Base-by-base conservation (phyloP, 92 coral and sea anemone genomes). In the Phenganax subtilis region DNA sequence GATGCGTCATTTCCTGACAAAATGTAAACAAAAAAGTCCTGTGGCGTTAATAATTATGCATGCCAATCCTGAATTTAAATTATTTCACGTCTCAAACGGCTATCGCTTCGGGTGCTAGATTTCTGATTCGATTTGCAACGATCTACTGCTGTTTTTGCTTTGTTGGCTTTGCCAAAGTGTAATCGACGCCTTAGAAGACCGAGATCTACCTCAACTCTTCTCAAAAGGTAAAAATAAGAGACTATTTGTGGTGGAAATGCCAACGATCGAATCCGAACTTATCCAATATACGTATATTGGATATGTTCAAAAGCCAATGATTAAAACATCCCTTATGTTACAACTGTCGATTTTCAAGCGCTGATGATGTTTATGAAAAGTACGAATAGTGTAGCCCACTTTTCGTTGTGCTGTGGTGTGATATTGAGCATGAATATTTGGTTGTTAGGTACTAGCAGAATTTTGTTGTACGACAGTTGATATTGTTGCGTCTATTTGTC, bases 1-100 rank as follows among this genome's bases (percentile, higher is more conserved):
- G 27, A 28, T 28, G 67, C 67, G 67, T 61, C 67, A 61, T 17
- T 15, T 61, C 67, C 67, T 61, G 67, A 61, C 67, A 17, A 68
- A 68, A 68, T 10, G 73, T 68, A 68, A 68, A 68, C 73, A 68
- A 53, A 53, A 68, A 17, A 64, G 30, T 68, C 73, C 29, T 53
- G 73, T 68, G 73, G 53, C 16, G 70, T 28, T 14, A 17, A 61
- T 61, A 68, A 68, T 68, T 37, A 68, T 68, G 73, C 73, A 68
- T 68, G 53, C 73, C 53, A 68, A 68, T 68, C 73, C 73, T 53
- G 6, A 68, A 68, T 30, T 68, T 37, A 20, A 64, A 64, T 64
- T 64, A 64, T 64, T 64, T n/a, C 47, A 0, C 31, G 8, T 59
- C 15, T 37, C 65, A 59, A 59, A 59, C 65, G 17, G 15, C 20